Evolutionary conservation across 2,113 vertebrate species (phyloP).

Genomic region (Lophochroa leadbeateri): DNA sequence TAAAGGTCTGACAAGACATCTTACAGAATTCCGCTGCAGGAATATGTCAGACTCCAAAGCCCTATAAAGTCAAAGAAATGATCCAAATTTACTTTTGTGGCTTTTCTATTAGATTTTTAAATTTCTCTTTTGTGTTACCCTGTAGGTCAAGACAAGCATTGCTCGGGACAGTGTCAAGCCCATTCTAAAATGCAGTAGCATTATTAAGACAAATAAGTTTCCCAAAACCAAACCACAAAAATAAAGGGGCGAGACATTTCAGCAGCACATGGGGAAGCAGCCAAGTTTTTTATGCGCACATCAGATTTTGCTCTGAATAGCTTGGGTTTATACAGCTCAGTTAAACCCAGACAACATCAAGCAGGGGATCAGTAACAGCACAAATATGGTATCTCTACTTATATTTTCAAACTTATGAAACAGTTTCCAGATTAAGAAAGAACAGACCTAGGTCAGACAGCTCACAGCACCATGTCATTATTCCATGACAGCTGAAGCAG

Average conservation of each 20-base stretch:
- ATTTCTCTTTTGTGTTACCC: neutral
- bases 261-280: neutral
- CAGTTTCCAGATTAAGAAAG: neutral
- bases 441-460: neutral
- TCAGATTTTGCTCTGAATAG: neutral
- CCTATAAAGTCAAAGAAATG: neutral
- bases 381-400: neutral
- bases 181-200: neutral
- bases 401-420: neutral
- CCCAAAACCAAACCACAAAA: neutral
- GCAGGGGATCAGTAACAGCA: neutral
- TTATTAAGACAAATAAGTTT: neutral
- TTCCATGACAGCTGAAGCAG: neutral
- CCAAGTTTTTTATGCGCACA: accelerated
- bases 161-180: neutral
- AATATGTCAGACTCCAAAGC: neutral
- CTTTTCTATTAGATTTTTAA: neutral
- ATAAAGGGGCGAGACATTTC: neutral
- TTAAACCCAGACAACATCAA: neutral
- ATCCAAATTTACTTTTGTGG: neutral
- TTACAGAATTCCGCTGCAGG: neutral
- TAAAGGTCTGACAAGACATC: neutral
- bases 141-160: neutral
- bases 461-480: neutral
- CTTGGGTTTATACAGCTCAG: neutral